Base-by-base conservation (phyloP, 2,113 vertebrate species). In the Plestiodon gilberti region DNA sequence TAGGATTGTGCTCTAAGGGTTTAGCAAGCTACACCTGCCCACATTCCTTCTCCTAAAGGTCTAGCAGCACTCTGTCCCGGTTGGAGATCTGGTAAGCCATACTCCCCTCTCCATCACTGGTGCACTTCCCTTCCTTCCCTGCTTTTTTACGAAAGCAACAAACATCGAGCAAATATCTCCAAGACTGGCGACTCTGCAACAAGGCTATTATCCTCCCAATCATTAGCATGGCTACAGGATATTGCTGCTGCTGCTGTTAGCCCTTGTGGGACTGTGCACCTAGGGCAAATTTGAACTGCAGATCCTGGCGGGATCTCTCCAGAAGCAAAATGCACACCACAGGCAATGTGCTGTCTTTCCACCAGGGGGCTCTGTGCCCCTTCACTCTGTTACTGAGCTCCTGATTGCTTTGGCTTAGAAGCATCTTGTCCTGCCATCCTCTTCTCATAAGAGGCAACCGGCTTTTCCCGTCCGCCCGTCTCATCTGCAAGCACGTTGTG, bases 361-460 rank as follows among this genome's bases (percentile, higher is more conserved):
- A 89, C 81, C 14, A 91, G 88, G 82, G 70, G 90, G 87, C 30
- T 10, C 71, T 15, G 69, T 28, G 70, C 18, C 30, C 38, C 55
- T 52, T 33, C 38, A 9, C 4, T 5, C 13, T 2, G n/a, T 23
- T 17, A 28, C 11, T 23, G 15, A 14, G 57, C 59, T 7, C 10
- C 3, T 15, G 1, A 8, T 3, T 40, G 2, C 23, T 10, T 18
- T 8, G 23, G 35, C 11, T 80, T 20, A 18, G 28, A 6, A 52
- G 33, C 6, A 13, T 70, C 69, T 18, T 33, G 33, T 38, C 69
- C 17, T 35, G 4, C 8, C 43, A 48, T 48, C 18, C n/a, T n/a
- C 18, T 38, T 28, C 17, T 71, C 33, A 28, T 40, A 59, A 18
- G 35, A 82, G 69, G 61, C 40, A 67, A 69, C 28, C 28, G 4